Conservation (phyloP, 2,888 invertebrate species). For the Agriopis marginaria region DNA sequence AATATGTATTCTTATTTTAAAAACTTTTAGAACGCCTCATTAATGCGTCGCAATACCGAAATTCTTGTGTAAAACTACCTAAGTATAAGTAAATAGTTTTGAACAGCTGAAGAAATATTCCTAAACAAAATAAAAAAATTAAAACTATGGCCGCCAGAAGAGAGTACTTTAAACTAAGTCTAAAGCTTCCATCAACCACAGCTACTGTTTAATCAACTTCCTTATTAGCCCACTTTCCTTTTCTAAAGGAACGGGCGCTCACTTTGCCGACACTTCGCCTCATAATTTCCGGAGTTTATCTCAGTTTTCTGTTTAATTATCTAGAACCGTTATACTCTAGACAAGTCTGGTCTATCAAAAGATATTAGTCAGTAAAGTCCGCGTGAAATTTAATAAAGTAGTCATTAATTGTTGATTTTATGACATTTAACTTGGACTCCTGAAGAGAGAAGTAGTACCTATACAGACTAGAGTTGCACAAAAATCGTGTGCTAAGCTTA, state of each 20-base stretch:
- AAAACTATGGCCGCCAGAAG: constrained; percentile 10
- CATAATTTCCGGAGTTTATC: constrained; percentile 38
- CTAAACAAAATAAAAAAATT: neutral
- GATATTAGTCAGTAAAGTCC: neutral
- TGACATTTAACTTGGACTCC: too few relatives aligned
- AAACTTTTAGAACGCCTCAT: too few relatives aligned
- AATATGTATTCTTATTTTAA: too few relatives aligned
- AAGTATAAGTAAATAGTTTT: too few relatives aligned
- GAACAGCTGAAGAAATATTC: too few relatives aligned
- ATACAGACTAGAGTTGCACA: too few relatives aligned
- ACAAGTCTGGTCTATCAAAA: constrained; percentile 3
- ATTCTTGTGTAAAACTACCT: too few relatives aligned
- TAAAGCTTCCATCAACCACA: constrained; percentile 39
- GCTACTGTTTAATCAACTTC: constrained; percentile 46
- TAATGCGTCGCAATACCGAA: too few relatives aligned
- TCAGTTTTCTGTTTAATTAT: constrained; percentile 34
- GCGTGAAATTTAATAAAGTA: neutral
- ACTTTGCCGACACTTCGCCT: constrained; percentile 21
- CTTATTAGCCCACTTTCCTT: constrained; percentile 50
- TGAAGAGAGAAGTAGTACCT: too few relatives aligned
- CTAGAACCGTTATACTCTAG: constrained; percentile 22
- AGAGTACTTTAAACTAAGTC: constrained; percentile 4
- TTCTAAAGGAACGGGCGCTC: constrained; percentile 42
- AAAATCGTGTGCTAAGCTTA: too few relatives aligned
- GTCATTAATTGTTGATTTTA: neutral